Percentiles rank a stretch among this genome's conserved stretches.
These are phyloP conservation scores for Tachysurus vachellii DNA, from an alignment of 2,113 vertebrate species.

Conservation along the genomic window DNA sequence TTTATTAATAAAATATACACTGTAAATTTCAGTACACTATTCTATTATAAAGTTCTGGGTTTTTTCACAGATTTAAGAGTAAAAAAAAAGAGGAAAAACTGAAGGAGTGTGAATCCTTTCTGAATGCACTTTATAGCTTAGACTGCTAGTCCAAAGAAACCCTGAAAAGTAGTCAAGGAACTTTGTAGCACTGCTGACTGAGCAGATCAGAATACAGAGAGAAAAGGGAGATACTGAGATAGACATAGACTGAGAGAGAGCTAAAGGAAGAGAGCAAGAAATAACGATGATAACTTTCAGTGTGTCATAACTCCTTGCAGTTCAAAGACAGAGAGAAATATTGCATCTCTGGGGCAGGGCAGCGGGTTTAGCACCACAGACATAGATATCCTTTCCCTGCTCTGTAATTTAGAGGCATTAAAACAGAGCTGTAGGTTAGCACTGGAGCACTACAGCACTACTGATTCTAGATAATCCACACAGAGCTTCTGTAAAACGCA, in stretches of 20 bases:
- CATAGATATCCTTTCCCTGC: neutral
- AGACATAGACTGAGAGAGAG: neutral
- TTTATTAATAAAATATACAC: neutral
- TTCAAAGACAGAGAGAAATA: slow-evolving; percentile 11
- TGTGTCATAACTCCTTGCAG: neutral
- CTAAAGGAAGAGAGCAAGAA: slow-evolving; percentile 1
- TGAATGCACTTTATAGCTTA: neutral
- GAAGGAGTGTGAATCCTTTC: neutral
- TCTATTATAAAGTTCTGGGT: neutral
- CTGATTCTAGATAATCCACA: slow-evolving; percentile 11
- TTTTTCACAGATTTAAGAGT: neutral
- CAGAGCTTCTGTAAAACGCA: slow-evolving; percentile 6
- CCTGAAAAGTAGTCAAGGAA: neutral
- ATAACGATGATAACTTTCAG: neutral
- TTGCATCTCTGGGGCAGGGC: neutral
- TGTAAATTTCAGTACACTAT: neutral
- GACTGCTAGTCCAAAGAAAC: neutral
- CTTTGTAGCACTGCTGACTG: slow-evolving; percentile 7
- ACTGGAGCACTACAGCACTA: neutral
- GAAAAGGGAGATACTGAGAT: slow-evolving; percentile 1
- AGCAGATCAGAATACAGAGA: slow-evolving; percentile 1
- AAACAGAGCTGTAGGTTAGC: slow-evolving; percentile 20
- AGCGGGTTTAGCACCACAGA: neutral
- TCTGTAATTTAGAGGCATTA: slow-evolving; percentile 22
- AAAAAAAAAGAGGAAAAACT: neutral